Percentiles rank a stretch among this genome's conserved stretches.
These are phyloP conservation scores for Epirrhoe alternata DNA, from an alignment of 2,888 invertebrate genomes.

Conservation along the genomic window DNA sequence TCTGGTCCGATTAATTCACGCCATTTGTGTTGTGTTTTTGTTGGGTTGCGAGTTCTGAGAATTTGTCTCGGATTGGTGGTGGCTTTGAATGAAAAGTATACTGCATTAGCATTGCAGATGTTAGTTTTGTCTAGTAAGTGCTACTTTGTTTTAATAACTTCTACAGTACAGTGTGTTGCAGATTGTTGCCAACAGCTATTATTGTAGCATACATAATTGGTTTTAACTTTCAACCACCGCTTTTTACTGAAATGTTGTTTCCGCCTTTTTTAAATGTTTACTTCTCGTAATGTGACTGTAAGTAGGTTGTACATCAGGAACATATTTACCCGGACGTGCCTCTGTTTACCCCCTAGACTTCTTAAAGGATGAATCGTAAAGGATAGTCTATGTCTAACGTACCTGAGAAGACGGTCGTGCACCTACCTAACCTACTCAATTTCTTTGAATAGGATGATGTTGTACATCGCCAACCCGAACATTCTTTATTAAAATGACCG, in stretches of 20 bases:
- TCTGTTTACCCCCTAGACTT: too few species aligned
- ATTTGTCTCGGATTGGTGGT: constrained; percentile 22
- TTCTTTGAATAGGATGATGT: background rate
- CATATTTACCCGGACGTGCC: too few species aligned
- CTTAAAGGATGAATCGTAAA: too few species aligned
- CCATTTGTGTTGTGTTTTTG: constrained; percentile 13
- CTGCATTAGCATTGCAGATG: constrained; percentile 25
- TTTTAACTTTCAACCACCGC: background rate
- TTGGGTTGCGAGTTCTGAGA: constrained; percentile 4
- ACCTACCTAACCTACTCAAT: background rate
- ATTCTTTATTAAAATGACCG: constrained; percentile 1
- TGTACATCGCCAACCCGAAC: background rate
- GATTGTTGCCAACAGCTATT: background rate
- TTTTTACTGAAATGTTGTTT: background rate
- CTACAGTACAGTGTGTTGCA: background rate
- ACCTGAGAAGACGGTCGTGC: background rate
- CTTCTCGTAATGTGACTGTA: too few species aligned
- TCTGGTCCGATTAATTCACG: constrained; percentile 15
- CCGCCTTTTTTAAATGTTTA: background rate
- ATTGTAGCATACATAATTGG: background rate
- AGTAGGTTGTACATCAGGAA: too few species aligned
- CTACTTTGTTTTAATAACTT: constrained; percentile 10
- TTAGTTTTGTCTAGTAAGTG: constrained; percentile 5
- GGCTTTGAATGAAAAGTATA: constrained; percentile 17
- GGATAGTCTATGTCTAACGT: too few species aligned